Conservation (phyloP, 2,888 invertebrate genomes). For the Alitta virens region DNA sequence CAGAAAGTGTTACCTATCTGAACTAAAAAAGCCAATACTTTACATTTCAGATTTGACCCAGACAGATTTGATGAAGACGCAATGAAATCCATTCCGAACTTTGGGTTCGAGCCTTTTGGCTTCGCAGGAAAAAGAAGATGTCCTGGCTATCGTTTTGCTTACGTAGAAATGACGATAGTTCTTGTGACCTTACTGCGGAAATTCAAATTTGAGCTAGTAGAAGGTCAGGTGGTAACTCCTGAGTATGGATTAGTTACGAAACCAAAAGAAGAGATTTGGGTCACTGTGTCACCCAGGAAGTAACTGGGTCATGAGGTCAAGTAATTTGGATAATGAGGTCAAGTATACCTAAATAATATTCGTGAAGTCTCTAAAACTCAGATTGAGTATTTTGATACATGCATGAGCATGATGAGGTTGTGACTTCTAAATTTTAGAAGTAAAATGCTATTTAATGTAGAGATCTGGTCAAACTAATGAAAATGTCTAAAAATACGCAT, state of each 20-base stretch:
- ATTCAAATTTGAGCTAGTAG: constrained; percentile 48
- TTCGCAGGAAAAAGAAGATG: constrained; percentile 54
- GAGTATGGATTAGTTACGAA: constrained; percentile 51
- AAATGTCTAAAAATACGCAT: too few species aligned
- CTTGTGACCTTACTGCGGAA: constrained; percentile 42
- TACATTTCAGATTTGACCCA: constrained; percentile 50
- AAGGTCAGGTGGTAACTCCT: constrained; percentile 48
- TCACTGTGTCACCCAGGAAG: constrained; percentile 35
- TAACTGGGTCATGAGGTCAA: background rate
- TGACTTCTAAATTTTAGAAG: too few species aligned
- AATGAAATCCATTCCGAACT: constrained; percentile 31
- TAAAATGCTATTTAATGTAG: too few species aligned
- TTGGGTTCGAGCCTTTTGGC: constrained; percentile 54
- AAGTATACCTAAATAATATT: too few species aligned
- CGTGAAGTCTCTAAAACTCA: too few species aligned
- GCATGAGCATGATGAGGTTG: too few species aligned
- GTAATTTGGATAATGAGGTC: too few species aligned
- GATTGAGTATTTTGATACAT: too few species aligned
- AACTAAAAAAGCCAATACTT: too few species aligned
- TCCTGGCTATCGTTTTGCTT: constrained; percentile 41
- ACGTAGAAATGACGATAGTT: constrained; percentile 39
- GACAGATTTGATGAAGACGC: constrained; percentile 46
- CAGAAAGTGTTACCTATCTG: too few species aligned
- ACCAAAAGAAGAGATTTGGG: constrained; percentile 55
- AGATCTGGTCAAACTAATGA: too few species aligned